phyloP scores from a whole-genome alignment of 2,113 vertebrate species.

The Himantopus leucocephalus region DNA sequence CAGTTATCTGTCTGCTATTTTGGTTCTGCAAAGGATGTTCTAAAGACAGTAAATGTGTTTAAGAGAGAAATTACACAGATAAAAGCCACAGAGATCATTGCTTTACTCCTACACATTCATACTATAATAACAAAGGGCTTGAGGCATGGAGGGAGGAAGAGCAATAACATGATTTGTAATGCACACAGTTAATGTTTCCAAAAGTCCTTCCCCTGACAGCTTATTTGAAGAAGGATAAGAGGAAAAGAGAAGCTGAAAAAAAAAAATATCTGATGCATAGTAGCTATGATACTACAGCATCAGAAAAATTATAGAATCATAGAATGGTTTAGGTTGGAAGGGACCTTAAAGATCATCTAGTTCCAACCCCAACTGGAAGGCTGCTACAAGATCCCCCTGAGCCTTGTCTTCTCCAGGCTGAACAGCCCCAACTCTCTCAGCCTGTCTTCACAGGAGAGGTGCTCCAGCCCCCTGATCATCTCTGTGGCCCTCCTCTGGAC shows the following conservation, averaged over 20 bases:
- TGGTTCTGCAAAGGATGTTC: not conserved
- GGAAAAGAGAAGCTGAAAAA: not conserved
- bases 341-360: not conserved
- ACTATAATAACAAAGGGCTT: not conserved
- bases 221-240: not conserved
- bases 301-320: not conserved
- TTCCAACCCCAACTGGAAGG: not conserved
- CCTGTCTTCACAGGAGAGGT: not conserved
- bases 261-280: not conserved
- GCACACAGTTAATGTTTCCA: not conserved
- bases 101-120: not conserved
- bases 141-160: not conserved
- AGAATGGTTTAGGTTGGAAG: not conserved
- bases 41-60: not conserved
- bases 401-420: not conserved
- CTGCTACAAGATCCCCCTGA: not conserved
- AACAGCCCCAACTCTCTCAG: not conserved
- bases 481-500: not conserved
- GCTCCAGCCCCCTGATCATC: not conserved
- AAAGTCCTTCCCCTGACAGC: not conserved
- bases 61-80: slow-evolving; percentile 4
- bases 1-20: not conserved
- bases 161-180: not conserved
- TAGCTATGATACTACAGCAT: not conserved
- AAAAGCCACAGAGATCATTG: slow-evolving; percentile 3